These are phyloP conservation scores for Tolmerus cingulatus DNA, from an alignment of 2,888 invertebrate species.

Conservation along the genomic window DNA sequence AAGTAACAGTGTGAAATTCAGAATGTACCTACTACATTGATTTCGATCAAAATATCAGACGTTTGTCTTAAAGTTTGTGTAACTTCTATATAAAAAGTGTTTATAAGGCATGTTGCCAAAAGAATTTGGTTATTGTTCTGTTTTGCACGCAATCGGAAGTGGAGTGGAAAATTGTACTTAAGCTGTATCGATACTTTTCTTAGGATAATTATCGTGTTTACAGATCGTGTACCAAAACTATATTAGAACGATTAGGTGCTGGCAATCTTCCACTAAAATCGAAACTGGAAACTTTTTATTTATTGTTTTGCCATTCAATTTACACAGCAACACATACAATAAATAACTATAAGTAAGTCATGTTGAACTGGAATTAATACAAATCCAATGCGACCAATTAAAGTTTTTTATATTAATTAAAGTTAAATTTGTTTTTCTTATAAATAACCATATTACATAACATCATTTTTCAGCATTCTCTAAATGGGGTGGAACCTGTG, in stretches of 20 bases:
- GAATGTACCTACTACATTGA: not conserved
- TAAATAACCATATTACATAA: not conserved
- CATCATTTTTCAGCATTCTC: conserved; percentile 56
- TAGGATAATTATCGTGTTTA: not conserved
- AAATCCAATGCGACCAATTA: not conserved
- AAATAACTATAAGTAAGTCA: not conserved
- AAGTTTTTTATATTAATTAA: not conserved
- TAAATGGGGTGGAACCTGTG: conserved; percentile 73
- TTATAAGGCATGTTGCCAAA: not conserved
- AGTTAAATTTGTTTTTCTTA: not conserved
- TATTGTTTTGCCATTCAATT: not conserved
- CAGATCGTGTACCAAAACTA: not conserved
- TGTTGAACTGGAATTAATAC: not conserved
- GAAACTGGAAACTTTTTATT: not conserved
- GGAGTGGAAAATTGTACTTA: not conserved
- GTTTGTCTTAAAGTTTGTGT: not conserved
- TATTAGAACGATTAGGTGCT: not conserved
- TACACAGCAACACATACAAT: not conserved
- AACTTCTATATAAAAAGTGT: not conserved
- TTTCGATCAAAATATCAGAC: not conserved
- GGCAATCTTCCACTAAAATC: not conserved
- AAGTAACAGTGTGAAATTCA: not conserved
- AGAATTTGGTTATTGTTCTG: not conserved
- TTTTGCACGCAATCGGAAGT: not conserved
- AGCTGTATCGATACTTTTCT: not conserved